A percentile compares a stretch with the other conserved stretches of the same genome.
Conservation (phyloP, 2,113 vertebrate genomes). For the Rhipidura dahli region DNA sequence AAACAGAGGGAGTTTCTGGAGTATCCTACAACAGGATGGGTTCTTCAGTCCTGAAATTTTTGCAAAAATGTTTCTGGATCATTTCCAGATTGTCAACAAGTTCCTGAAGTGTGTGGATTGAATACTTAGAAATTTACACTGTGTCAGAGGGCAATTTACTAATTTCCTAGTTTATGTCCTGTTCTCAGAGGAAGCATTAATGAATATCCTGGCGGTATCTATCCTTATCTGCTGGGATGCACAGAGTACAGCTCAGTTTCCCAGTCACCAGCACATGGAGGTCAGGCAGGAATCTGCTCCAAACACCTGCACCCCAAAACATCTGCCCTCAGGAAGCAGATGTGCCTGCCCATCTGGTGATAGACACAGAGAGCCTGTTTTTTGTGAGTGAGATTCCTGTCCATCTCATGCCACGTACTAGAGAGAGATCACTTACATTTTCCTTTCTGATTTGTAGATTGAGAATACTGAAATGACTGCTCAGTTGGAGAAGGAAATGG, state of each 20-base stretch:
- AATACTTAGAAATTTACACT: background rate
- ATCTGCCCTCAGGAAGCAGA: background rate
- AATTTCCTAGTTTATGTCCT: background rate
- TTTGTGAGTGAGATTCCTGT: background rate
- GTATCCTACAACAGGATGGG: background rate
- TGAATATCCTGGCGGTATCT: background rate
- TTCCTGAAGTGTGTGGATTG: background rate
- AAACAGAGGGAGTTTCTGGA: background rate
- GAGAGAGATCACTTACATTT: background rate
- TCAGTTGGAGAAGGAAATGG: background rate
- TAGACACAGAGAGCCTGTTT: background rate
- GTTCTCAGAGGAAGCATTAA: background rate
- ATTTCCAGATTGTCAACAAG: conserved; percentile 15
- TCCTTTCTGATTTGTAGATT: background rate
- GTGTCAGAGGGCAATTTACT: conserved; percentile 14
- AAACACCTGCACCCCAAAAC: background rate
- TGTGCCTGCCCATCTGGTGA: background rate
- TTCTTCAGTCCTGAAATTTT: background rate
- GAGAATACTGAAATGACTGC: background rate
- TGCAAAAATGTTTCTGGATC: conserved; percentile 3
- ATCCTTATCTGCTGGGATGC: background rate
- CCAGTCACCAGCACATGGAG: background rate
- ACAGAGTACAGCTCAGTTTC: background rate
- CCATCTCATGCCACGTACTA: background rate
- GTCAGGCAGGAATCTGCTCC: background rate